Evolutionary conservation across 2,113 vertebrate genomes (phyloP).

Genomic region (Brachypteracias leptosomus): DNA sequence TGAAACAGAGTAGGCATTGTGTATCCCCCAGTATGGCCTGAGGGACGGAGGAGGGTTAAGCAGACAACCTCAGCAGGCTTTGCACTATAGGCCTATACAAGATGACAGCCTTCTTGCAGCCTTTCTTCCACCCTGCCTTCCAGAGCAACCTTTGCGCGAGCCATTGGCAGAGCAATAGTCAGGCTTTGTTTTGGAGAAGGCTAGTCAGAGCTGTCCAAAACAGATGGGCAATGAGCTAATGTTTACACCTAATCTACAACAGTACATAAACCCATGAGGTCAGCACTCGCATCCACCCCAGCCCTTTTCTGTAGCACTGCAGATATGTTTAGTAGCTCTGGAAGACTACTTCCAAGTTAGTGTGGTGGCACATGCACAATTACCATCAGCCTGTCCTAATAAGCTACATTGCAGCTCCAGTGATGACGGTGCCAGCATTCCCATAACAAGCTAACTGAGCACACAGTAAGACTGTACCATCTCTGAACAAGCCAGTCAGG

Average conservation of each 20-base stretch:
- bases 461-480: background rate
- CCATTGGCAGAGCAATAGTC: background rate
- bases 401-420: background rate
- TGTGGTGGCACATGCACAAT: background rate
- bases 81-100: background rate
- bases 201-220: background rate
- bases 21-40: background rate
- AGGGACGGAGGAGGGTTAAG: conserved; percentile 5
- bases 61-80: background rate
- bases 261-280: background rate
- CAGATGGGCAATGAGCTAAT: background rate
- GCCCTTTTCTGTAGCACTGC: background rate
- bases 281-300: background rate
- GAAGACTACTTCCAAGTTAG: background rate
- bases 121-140: background rate
- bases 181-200: background rate
- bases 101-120: background rate
- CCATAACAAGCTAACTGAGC: background rate
- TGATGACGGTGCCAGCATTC: background rate
- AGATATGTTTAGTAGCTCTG: background rate
- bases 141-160: background rate
- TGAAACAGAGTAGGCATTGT: background rate
- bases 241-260: background rate
- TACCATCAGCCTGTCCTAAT: background rate
- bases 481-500: background rate